These are phyloP conservation scores for Picathartes gymnocephalus DNA, from an alignment of 2,113 vertebrate species.

Conservation along the genomic window DNA sequence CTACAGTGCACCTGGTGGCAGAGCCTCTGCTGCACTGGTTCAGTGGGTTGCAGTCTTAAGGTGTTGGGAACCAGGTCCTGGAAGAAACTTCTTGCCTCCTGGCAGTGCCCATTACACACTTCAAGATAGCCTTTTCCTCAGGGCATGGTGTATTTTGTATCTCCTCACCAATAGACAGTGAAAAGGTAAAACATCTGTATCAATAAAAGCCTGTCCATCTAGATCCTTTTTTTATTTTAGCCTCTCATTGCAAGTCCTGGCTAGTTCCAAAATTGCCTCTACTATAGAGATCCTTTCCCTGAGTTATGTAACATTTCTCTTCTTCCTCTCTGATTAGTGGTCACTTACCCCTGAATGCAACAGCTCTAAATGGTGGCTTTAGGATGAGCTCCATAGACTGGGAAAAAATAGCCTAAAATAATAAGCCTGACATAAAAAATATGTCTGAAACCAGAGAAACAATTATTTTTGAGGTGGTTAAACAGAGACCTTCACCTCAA, in stretches of 20 bases:
- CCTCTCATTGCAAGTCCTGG: neutral
- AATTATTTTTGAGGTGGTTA: neutral
- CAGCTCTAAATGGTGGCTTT: neutral
- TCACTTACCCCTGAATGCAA: neutral
- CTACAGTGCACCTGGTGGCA: neutral
- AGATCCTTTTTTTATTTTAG: neutral
- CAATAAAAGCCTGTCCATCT: neutral
- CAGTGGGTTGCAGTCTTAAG: neutral
- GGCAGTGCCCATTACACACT: neutral
- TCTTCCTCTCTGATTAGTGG: neutral
- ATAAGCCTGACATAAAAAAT: neutral
- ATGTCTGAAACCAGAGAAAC: neutral
- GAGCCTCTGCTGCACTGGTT: neutral
- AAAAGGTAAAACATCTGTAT: neutral
- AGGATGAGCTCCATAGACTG: neutral
- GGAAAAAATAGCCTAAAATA: neutral
- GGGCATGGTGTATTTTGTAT: neutral
- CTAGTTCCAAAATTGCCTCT: neutral
- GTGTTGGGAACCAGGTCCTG: neutral
- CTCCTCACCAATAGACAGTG: neutral
- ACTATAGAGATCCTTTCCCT: neutral
- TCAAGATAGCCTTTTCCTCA: neutral
- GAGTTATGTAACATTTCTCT: neutral
- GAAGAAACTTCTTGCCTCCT: neutral
- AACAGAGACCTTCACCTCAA: neutral